Percentiles rank a stretch among this genome's conserved stretches.
Conservation (phyloP, 2,888 invertebrate genomes). For the Chaetogeoica ovagalla region DNA sequence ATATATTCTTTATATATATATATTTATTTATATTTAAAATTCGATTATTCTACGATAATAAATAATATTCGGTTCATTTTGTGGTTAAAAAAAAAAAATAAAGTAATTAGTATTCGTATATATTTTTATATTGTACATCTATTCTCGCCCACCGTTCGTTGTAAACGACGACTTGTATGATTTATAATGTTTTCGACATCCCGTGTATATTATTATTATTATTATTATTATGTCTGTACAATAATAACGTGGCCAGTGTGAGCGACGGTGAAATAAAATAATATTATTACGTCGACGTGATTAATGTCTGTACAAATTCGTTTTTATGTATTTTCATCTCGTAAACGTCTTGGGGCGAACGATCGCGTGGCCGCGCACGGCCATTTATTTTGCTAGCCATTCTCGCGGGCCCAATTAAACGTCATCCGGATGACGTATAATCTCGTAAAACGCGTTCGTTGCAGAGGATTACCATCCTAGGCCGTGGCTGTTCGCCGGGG, state of each 20-base stretch:
- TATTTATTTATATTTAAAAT: too few species aligned
- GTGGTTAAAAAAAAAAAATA: too few species aligned
- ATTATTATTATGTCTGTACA: not conserved
- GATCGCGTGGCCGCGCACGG: not conserved
- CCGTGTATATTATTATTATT: too few species aligned
- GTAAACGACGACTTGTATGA: not conserved
- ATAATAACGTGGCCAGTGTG: not conserved
- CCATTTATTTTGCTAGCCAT: not conserved
- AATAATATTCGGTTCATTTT: too few species aligned
- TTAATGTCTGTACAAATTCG: not conserved
- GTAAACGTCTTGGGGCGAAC: not conserved
- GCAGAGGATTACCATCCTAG: conserved; percentile 6
- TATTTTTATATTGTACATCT: too few species aligned
- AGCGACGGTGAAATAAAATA: not conserved
- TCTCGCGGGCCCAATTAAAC: conserved; percentile 41
- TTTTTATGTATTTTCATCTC: not conserved
- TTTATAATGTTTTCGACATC: not conserved
- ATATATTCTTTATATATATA: too few species aligned
- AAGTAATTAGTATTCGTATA: too few species aligned
- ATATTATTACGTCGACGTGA: not conserved
- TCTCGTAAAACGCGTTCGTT: conserved; percentile 35
- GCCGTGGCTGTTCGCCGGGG: not conserved
- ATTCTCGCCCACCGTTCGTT: too few species aligned
- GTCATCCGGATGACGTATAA: not conserved
- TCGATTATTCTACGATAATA: too few species aligned